Conservation (phyloP, 2,797 vertebrate species). For the Adelosebastes latens region DNA sequence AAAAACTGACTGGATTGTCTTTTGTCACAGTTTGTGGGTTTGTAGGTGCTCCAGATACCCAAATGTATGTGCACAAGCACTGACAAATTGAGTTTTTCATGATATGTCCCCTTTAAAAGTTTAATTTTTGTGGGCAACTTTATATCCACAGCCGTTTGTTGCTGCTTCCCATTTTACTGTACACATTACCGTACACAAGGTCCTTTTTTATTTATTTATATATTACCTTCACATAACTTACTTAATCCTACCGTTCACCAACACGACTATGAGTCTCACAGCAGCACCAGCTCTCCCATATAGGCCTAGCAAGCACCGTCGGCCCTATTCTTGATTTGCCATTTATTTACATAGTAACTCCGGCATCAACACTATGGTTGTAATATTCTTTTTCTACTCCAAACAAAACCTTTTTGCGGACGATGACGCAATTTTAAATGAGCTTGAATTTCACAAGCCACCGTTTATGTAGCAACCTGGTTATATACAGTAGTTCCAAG, state of each 20-base stretch:
- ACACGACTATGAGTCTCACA: background rate
- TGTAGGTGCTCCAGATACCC: background rate
- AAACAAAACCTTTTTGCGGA: background rate
- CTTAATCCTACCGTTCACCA: background rate
- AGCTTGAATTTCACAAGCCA: background rate
- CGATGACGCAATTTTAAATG: background rate
- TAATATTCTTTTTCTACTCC: background rate
- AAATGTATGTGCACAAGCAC: background rate
- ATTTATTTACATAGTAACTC: background rate
- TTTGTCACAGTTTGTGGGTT: background rate
- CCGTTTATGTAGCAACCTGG: background rate
- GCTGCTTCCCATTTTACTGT: background rate
- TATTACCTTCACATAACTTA: background rate
- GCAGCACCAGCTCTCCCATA: background rate
- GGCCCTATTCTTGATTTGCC: background rate
- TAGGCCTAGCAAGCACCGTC: background rate
- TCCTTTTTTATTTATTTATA: background rate
- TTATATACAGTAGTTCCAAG: background rate
- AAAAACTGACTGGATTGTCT: background rate
- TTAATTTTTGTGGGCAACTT: background rate
- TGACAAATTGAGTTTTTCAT: background rate
- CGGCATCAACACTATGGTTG: background rate
- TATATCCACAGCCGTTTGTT: background rate
- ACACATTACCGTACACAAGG: background rate
- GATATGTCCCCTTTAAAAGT: background rate